Base-by-base conservation (phyloP, 2,888 invertebrate genomes). In the Lochmaea capreae region DNA sequence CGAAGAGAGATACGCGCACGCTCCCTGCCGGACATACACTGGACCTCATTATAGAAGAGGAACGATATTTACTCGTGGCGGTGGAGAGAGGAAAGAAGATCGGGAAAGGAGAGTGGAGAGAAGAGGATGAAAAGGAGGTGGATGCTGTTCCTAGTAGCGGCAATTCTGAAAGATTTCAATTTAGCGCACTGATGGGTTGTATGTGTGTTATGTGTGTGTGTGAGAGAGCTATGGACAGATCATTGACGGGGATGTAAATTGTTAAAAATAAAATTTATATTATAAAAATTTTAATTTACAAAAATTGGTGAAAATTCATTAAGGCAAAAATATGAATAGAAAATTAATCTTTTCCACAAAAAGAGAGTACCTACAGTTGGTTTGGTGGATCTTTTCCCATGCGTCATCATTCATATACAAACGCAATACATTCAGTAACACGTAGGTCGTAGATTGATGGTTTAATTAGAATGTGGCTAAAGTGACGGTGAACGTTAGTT, bases 121-220 rank as follows among this genome's bases (percentile, higher is more conserved):
- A 43, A 62, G 62, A 70, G 68, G 39, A 65, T 58, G 33, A 71
- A 67, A 62, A 58, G 75, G 65, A 63, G 75, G 78, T 76, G 80
- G 76, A 81, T 73, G 69, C 73, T 73, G 68, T 65, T 72, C 72
- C 75, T 72, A 79, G 80, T 79, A 82, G 81, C 79, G 82, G 83
- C 81, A 81, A 82, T 82, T 84, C 85, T 83, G 84, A 85, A 85
- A 87, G 86, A 86, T 86, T 87, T 86, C 86, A 86, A 86, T 87
- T 86, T 87, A 84, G 84, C 85, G 83, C 84, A 82, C 83, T 83
- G 84, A 84, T 84, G 84, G 84, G 71, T 77, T 78, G 70, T 79
- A 76, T 79, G 76, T 77, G 76, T 77, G 75, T 72, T 75, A 72
- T 77, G 72, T 74, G 71, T 63, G 75, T 75, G 76, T 74, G 71